Conservation (phyloP, 2,797 vertebrate genomes). For the Ctenopoma kingsleyae region DNA sequence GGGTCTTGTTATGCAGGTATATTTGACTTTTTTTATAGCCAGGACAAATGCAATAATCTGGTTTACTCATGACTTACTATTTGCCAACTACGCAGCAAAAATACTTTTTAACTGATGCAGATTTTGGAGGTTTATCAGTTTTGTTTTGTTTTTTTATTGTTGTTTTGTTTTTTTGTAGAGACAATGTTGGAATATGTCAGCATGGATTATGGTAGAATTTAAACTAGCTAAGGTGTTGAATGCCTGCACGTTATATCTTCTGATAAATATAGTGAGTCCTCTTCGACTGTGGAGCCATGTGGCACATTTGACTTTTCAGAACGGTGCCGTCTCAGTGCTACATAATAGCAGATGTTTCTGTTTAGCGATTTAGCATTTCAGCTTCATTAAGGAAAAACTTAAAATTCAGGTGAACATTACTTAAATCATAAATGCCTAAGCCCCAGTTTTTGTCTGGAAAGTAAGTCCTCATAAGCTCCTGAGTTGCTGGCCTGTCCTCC, state of each 20-base stretch:
- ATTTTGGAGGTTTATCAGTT: constrained; percentile 20
- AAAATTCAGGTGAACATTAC: constrained; percentile 42
- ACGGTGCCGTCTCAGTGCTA: constrained; percentile 45
- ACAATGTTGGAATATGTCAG: constrained; percentile 10
- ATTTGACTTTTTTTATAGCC: background rate
- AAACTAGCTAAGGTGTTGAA: background rate
- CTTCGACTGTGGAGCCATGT: constrained; percentile 29
- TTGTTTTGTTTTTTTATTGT: no score
- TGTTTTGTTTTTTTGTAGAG: background rate
- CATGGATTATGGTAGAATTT: background rate
- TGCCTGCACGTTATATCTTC: constrained; percentile 15
- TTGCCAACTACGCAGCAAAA: constrained; percentile 10
- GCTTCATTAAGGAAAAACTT: constrained; percentile 43
- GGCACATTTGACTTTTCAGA: constrained; percentile 38
- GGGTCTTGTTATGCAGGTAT: background rate
- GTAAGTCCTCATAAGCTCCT: constrained; percentile 46
- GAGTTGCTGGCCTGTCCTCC: constrained; percentile 54
- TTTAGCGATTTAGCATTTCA: constrained; percentile 44
- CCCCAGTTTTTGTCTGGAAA: constrained; percentile 39
- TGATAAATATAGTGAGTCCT: constrained; percentile 24
- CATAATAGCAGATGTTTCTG: constrained; percentile 57
- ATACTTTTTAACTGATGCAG: constrained; percentile 1
- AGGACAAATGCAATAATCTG: background rate
- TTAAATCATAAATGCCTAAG: constrained; percentile 29
- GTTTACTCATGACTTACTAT: background rate